Evolutionary conservation across 2,797 vertebrate genomes (phyloP).

Genomic region (Furcifer pardalis): DNA sequence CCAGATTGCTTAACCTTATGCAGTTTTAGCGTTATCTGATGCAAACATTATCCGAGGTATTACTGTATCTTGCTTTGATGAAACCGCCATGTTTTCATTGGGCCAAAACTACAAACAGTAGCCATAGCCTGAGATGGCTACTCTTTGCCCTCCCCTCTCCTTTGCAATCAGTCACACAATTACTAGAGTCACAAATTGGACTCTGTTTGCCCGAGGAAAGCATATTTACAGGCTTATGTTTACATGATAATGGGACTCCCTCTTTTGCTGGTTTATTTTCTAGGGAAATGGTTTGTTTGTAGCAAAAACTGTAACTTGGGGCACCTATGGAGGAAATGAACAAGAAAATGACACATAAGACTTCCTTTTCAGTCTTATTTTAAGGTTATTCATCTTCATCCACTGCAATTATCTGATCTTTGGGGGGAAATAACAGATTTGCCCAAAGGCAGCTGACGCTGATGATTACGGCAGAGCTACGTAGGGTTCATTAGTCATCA

Average conservation of each 20-base stretch:
- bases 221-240: neutral
- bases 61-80: too few species aligned
- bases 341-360: slow-evolving; percentile 33
- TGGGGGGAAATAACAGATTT: slow-evolving; percentile 16
- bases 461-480: slow-evolving; percentile 22
- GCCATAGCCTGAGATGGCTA: too few species aligned
- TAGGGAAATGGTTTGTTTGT: neutral
- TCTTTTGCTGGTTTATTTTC: neutral
- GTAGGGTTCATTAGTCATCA: slow-evolving; percentile 54
- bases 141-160: slow-evolving; percentile 44
- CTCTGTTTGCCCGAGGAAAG: slow-evolving; percentile 41
- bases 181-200: slow-evolving; percentile 38
- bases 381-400: slow-evolving; percentile 50
- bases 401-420: slow-evolving; percentile 36
- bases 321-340: slow-evolving; percentile 14
- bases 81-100: neutral
- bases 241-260: slow-evolving; percentile 11
- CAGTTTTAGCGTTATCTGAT: too few species aligned
- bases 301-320: slow-evolving; percentile 7
- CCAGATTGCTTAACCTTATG: too few species aligned
- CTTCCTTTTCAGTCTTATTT: neutral
- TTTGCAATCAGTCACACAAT: slow-evolving; percentile 38
- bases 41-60: too few species aligned
- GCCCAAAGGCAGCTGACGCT: slow-evolving; percentile 38
- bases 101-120: neutral